Conservation (phyloP, 2,797 vertebrate species). For the Lepidocolaptes lacrymiger region DNA sequence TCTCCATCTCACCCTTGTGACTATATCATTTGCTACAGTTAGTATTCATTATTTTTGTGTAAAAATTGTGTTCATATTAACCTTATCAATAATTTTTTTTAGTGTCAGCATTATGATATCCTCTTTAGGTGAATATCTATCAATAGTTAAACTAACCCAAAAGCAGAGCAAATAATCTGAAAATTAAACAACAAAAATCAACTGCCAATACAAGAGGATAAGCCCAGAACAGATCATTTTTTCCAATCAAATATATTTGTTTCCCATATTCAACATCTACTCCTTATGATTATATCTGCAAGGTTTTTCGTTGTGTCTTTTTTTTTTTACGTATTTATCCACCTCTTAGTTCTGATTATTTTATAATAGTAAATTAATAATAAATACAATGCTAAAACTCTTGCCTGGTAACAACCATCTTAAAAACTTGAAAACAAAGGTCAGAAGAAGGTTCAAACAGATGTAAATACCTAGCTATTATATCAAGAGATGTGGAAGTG, state of each 20-base stretch:
- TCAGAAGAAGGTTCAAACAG: background rate
- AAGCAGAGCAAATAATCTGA: background rate
- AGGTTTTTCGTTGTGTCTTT: background rate
- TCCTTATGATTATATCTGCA: background rate
- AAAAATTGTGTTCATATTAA: background rate
- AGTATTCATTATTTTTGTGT: background rate
- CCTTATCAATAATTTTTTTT: background rate
- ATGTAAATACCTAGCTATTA: background rate
- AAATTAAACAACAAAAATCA: background rate
- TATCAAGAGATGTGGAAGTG: background rate
- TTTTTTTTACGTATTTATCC: background rate
- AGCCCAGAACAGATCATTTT: background rate
- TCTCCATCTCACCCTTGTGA: background rate
- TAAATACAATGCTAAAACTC: background rate
- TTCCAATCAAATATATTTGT: background rate
- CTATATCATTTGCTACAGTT: background rate
- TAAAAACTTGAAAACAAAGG: background rate
- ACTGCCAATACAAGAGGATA: background rate
- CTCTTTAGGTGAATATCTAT: background rate
- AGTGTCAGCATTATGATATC: background rate
- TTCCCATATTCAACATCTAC: background rate
- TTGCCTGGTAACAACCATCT: background rate
- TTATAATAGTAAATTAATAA: background rate
- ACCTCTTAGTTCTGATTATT: background rate
- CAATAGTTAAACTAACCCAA: background rate